These are phyloP conservation scores for Notamacropus eugenii DNA, from an alignment of 2,797 vertebrate species.

Conservation along the genomic window DNA sequence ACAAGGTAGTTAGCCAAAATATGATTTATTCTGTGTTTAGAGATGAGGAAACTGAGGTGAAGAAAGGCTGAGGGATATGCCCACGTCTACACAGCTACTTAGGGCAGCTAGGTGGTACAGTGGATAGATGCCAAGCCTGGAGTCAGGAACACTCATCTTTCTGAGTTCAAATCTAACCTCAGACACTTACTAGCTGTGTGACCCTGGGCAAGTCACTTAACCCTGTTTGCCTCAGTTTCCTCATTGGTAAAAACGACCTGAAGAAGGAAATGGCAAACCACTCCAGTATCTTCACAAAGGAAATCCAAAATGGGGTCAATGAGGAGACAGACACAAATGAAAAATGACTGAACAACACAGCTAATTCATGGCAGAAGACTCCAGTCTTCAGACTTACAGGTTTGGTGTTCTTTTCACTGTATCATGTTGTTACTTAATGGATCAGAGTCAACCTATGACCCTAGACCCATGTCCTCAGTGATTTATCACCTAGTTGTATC, in stretches of 20 bases:
- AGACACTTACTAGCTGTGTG: background rate
- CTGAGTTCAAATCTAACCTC: background rate
- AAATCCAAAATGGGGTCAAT: background rate
- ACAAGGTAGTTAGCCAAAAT: background rate
- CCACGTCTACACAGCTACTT: background rate
- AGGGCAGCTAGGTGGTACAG: background rate
- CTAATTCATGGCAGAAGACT: background rate
- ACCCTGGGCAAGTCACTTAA: background rate
- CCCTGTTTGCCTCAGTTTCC: background rate
- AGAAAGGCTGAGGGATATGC: background rate
- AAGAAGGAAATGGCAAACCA: background rate
- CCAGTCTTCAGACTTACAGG: too few relatives aligned
- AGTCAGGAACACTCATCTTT: background rate
- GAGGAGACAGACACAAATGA: background rate
- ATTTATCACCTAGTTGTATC: background rate
- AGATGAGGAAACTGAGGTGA: background rate
- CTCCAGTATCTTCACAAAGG: background rate
- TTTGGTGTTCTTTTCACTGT: background rate
- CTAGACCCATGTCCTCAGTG: background rate
- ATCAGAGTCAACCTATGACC: background rate
- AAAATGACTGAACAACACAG: background rate
- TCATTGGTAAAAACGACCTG: background rate
- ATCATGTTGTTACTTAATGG: background rate
- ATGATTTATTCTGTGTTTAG: background rate
- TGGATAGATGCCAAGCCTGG: background rate